A percentile compares a stretch with the other conserved stretches of the same genome.
These are phyloP conservation scores for Pelobates fuscus DNA, from an alignment of 2,113 vertebrate species.

Conservation along the genomic window DNA sequence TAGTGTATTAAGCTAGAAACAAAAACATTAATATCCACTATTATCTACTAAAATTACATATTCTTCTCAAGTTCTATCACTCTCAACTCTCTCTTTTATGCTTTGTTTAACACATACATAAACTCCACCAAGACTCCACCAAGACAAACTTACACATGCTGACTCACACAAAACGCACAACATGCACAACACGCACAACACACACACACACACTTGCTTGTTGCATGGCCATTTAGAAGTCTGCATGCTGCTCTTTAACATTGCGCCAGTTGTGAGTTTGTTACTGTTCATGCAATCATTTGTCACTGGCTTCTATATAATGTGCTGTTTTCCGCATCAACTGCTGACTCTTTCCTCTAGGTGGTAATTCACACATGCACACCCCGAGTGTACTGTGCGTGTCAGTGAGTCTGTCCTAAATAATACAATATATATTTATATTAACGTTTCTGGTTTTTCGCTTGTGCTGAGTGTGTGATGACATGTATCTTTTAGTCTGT, in stretches of 20 bases:
- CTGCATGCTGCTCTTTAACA: not conserved
- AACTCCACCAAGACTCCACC: not conserved
- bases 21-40: too few relatives aligned
- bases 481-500: not conserved
- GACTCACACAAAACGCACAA: too few relatives aligned
- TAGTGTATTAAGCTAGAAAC: too few relatives aligned
- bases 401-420: not conserved
- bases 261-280: not conserved
- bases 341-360: not conserved
- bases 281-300: not conserved
- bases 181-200: too few relatives aligned
- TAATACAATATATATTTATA: not conserved
- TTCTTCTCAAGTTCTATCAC: not conserved
- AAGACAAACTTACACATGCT: not conserved
- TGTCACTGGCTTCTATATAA: not conserved
- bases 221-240: not conserved
- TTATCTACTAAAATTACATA: too few relatives aligned
- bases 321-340: constrained; percentile 6
- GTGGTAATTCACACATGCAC: not conserved
- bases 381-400: not conserved
- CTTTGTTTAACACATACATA: not conserved
- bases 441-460: not conserved
- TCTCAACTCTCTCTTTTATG: not conserved
- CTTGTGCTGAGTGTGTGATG: not conserved
- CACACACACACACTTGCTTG: too few relatives aligned